These are phyloP conservation scores for Theretra japonica DNA, from an alignment of 2,888 invertebrate genomes.

Conservation along the genomic window DNA sequence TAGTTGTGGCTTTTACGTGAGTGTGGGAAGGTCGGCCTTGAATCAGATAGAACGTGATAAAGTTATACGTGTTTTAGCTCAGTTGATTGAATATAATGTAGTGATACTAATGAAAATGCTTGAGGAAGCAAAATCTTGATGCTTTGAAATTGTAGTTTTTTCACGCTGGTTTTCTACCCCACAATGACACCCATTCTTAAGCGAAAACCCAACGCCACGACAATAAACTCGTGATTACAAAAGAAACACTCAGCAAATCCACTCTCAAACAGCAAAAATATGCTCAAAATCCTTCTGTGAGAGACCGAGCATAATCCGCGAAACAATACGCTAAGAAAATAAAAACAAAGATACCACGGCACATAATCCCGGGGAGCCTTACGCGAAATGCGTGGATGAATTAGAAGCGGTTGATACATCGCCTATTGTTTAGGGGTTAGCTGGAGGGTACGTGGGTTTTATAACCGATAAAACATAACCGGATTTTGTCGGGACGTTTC, in stretches of 20 bases:
- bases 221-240: background rate
- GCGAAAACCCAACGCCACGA: background rate
- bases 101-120: no score
- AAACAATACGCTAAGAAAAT: slow-evolving; percentile 21
- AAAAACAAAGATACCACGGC: slow-evolving; percentile 13
- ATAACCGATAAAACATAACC: slow-evolving; percentile 24
- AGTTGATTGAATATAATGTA: no score
- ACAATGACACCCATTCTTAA: background rate
- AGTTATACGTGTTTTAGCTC: no score
- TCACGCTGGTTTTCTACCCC: no score
- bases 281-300: slow-evolving; percentile 17
- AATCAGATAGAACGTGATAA: no score
- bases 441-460: slow-evolving; percentile 15
- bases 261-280: background rate
- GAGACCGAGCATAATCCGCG: slow-evolving; percentile 7
- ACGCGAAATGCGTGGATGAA: background rate
- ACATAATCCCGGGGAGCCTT: slow-evolving; percentile 10
- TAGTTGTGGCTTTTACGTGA: no score
- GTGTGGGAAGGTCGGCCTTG: no score
- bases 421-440: slow-evolving; percentile 40
- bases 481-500: slow-evolving; percentile 5
- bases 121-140: no score
- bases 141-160: no score
- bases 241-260: background rate
- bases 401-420: slow-evolving; percentile 40